phyloP scores from a whole-genome alignment of 2,113 vertebrate species.

The Myodes glareolus region DNA sequence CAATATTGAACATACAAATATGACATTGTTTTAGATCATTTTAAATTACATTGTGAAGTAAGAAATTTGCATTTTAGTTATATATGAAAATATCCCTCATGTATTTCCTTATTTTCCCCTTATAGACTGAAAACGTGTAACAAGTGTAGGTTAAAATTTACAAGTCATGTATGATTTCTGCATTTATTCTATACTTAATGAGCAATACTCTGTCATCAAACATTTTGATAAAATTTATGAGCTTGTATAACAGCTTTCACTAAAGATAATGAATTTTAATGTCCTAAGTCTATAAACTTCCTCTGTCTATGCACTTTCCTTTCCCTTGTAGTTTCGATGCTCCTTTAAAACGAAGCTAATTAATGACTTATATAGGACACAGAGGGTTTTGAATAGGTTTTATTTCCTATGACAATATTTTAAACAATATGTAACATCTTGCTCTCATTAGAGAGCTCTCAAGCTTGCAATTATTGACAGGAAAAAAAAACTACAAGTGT shows the following conservation, averaged over 20 bases:
- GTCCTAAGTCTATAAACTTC: conserved; percentile 34
- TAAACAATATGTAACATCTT: conserved; percentile 75
- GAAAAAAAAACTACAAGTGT: conserved; percentile 27
- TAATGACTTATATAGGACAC: conserved; percentile 78
- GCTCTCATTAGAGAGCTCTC: conserved; percentile 58
- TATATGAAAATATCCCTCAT: neutral
- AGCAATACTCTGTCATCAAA: neutral
- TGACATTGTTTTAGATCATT: neutral
- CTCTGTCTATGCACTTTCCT: conserved; percentile 41
- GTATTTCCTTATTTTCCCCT: neutral
- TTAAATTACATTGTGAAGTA: neutral
- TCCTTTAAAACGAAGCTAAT: conserved; percentile 64
- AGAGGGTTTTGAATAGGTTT: conserved; percentile 70
- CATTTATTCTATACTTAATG: neutral
- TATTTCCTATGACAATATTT: conserved; percentile 64
- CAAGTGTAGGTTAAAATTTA: neutral
- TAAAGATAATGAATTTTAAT: neutral
- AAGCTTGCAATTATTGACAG: conserved; percentile 65
- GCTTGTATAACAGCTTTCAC: neutral
- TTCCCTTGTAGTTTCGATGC: neutral
- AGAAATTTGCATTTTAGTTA: neutral
- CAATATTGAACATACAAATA: neutral
- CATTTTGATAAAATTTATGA: neutral
- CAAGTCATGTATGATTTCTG: neutral
- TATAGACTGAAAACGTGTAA: neutral